Percentiles rank a stretch among this genome's conserved stretches.
phyloP scores from a whole-genome alignment of 1,140 invertebrate genomes.

The Listronotus bonariensis region DNA sequence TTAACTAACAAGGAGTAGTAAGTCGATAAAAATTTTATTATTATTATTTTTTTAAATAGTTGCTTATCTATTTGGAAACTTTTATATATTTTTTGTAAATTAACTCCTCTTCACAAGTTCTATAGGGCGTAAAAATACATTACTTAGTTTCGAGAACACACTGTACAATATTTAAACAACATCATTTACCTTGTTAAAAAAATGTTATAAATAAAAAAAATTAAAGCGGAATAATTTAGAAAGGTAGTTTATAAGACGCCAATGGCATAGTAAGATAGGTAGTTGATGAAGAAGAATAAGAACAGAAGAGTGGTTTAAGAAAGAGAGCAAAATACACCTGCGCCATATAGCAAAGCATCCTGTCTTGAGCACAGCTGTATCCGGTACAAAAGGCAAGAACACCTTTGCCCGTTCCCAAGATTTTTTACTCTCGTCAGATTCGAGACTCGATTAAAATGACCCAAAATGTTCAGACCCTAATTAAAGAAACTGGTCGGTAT shows the following conservation, averaged over 20 bases:
- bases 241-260: background rate
- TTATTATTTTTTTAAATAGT: too few species aligned
- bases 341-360: conserved; percentile 46
- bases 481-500: conserved; percentile 27
- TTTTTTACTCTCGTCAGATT: conserved; percentile 39
- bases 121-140: too few species aligned
- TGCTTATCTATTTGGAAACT: too few species aligned
- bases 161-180: too few species aligned
- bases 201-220: too few species aligned
- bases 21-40: too few species aligned
- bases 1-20: too few species aligned
- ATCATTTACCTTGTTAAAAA: too few species aligned
- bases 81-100: too few species aligned
- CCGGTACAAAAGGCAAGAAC: conserved; percentile 51
- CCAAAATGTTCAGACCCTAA: conserved; percentile 28
- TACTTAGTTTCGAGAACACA: too few species aligned
- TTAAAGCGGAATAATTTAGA: background rate
- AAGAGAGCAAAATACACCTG: conserved; percentile 43
- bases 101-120: too few species aligned
- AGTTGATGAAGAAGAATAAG: conserved; percentile 10
- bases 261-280: background rate
- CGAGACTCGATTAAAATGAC: conserved; percentile 28
- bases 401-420: conserved; percentile 46
- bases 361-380: conserved; percentile 54
- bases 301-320: conserved; percentile 49